Evolutionary conservation across 2,888 invertebrate species (phyloP).

Genomic region (Noctua pronuba): DNA sequence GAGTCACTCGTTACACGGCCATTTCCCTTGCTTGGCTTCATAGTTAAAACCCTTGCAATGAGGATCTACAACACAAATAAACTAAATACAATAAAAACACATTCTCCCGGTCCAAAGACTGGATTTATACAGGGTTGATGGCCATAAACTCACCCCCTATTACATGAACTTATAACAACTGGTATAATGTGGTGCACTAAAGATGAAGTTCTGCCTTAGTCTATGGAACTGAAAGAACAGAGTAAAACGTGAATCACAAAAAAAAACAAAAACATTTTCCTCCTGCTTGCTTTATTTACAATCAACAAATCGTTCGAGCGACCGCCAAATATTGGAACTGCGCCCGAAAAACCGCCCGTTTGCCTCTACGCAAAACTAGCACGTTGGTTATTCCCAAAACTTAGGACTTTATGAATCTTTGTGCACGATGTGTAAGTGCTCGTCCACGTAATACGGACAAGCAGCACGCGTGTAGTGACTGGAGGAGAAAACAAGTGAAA

Average conservation of each 20-base stretch:
- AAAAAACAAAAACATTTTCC: not conserved
- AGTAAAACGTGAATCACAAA: not conserved
- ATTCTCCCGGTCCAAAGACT: not conserved
- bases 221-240: not conserved
- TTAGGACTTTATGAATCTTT: slow-evolving; percentile 63
- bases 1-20: too few species aligned
- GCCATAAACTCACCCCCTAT: not conserved
- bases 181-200: not conserved
- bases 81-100: not conserved
- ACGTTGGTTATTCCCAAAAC: slow-evolving; percentile 56
- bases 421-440: slow-evolving; percentile 11
- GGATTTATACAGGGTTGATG: not conserved
- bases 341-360: slow-evolving; percentile 41
- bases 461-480: not conserved
- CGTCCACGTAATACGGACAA: not conserved
- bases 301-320: slow-evolving; percentile 21
- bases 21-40: not conserved
- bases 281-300: slow-evolving; percentile 22
- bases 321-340: slow-evolving; percentile 34
- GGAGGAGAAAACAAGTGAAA: not conserved
- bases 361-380: slow-evolving; percentile 48
- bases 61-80: not conserved
- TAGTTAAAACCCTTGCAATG: not conserved
- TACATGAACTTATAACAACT: not conserved
- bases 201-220: not conserved